Evolutionary conservation across 2,888 invertebrate species (phyloP), one percentile per base, ranked within the genome.

Genomic region (Hanleya hanleyi): DNA sequence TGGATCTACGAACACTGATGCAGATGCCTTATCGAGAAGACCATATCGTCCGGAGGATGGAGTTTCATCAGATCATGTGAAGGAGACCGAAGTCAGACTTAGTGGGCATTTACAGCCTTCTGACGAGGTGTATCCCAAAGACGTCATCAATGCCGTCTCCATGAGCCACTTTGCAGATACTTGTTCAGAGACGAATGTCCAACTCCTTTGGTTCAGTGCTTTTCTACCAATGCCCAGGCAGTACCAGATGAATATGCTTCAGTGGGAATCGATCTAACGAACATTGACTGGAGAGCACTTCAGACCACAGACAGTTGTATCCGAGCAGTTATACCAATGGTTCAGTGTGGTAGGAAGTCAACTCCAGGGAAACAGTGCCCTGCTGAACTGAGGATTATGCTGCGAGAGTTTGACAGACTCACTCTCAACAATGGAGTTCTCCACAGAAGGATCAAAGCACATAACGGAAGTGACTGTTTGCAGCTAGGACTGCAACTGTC

Each of bases 1-100:
- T 32, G 75, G 69, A 57, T 26, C 22, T 15, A 47, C 47, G 47
- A 41, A 51, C 51, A 64, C 26, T 36, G 64, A 64, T 35, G 64
- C 64, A 18, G 64, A 64, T 29, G 64, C 64, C 4, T 26, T 64
- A 29, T 64, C 64, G 15, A 35, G 64, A 37, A 64, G 35, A 37
- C 64, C 64, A 29, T 32, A 57, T 26, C 4, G 26, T 29, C 18
- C n/a, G 1, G 47, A 47, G 18, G n/a, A 4, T 18, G 47, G 22
- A n/a, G 22, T 22, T n/a, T 29, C 57, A 29, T 32, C 22, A 22
- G 29, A 57, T 29, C 57, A 26, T 57, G 57, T 57, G 26, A 22
- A 22, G 32, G 57, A 57, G 29, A 57, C 57, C 26, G 29, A 57
- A 57, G 26, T 32, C 32, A 57, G 57, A 57, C 32, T 57, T 22